Base-by-base conservation (phyloP, 30 jellyfish, hydroid and myxozoan genomes). In the Haliclystus octoradiatus region DNA sequence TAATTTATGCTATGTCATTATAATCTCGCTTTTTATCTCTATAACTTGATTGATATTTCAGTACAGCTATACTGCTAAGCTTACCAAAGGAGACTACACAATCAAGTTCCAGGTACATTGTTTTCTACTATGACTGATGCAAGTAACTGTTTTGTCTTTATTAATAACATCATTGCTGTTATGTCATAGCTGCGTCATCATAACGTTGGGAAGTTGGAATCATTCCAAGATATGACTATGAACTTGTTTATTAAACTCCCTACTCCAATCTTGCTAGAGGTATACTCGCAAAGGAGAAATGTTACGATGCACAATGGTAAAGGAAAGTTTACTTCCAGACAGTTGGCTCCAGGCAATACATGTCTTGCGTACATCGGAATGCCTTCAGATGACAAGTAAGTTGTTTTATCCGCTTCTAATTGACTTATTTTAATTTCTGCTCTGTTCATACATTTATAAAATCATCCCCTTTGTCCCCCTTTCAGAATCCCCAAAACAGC, bases 251-350 rank as follows among this genome's bases (percentile, higher is more conserved):
- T 87, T 22, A 74, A 70, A 28, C 65, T 87, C 53, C 51, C 89
- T 50, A 29, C 92, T 13, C 70, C 92, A 0, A 62, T 87, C 33
- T 46, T 71, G n/a, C 46, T 79, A 46, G 96, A 75, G 51, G 76
- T 90, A 30, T 75, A 70, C 46, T 82, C 93, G 46, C 68, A 72
- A 30, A 85, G 96, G 9, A 79, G 70, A 66, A 84, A 74, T 33
- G 26, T 78, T 24, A 66, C 57, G 76, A 27, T 71, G 13, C 51
- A 31, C 26, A 68, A 61, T 1, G 80, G 80, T 76, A 52, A 72
- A 65, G 73, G 74, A 30, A 81, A 73, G 63, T 77, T 74, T 32
- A 28, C 82, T 14, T 57, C 70, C 4, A 68, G 74, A 34, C 35
- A 67, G 28, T 69, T 87, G 66, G 85, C 74, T 53, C 94, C 92